Base-by-base conservation (phyloP, 2,888 invertebrate species). In the Hecatera dysodea region DNA sequence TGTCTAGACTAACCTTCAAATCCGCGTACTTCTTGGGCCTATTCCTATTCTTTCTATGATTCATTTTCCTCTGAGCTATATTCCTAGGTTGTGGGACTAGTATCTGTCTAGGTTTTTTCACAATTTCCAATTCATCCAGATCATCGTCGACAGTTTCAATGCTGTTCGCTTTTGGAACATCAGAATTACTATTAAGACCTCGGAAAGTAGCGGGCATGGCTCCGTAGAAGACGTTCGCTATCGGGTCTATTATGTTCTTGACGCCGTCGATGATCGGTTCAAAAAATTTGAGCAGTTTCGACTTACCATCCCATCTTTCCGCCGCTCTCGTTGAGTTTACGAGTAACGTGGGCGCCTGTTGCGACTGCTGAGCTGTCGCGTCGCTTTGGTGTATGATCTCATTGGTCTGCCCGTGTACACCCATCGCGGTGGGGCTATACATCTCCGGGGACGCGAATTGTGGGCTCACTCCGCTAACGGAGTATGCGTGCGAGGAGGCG, bases 291-390 rank as follows among this genome's bases (percentile, higher is more conserved):
- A 92, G 93, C 83, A 96, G 90, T 89, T 90, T 92, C 80, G 95
- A 96, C 96, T 96, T 96, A 96, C 96, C 96, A 85, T 96, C 96
- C 96, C 96, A 96, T 92, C 96, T 90, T 86, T 96, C 95, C 84
- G 95, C 90, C 75, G 96, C 96, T 87, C 93, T 89, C 68, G 96
- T 96, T 53, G 92, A 88, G 88, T 96, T 96, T 71, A 93, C 88
- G 61, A 95, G 92, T 77, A 94, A 89, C 52, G 91, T 90, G 57
- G 93, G 94, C 90, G 93, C 93, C 92, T 94, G 94, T 91, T 96
- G 96, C 87, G 96, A 96, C 92, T 95, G 95, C 93, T 96, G 96
- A 90, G 96, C 96, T 84, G 94, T 92, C 83, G 93, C 93, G 87
- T 96, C 96, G 83, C 91, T 90, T 75, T 93, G 92, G 86, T 94